Percentiles rank a stretch among this genome's conserved stretches.
Conservation (phyloP, 2,797 vertebrate species). For the Glyptemys insculpta region DNA sequence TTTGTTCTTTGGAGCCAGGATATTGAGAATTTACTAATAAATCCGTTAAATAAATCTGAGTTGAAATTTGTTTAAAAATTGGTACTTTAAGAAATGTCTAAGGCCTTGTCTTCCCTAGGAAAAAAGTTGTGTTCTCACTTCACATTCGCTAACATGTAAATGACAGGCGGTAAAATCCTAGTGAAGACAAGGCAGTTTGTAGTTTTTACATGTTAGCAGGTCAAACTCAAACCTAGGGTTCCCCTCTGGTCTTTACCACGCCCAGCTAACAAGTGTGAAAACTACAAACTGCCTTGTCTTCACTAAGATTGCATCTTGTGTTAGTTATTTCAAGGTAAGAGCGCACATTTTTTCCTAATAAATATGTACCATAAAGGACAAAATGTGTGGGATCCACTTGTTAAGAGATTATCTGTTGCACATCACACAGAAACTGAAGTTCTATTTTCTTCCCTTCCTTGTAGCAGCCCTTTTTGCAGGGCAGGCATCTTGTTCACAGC, state of each 20-base stretch:
- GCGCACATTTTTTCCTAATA: not conserved
- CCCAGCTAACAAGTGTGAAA: not conserved
- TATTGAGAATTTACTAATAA: too few species aligned
- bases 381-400: not conserved
- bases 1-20: too few species aligned
- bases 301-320: not conserved
- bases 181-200: not conserved
- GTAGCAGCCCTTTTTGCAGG: not conserved
- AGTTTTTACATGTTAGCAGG: not conserved
- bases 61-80: not conserved
- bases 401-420: not conserved
- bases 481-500: not conserved
- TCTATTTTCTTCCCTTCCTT: not conserved
- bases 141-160: not conserved
- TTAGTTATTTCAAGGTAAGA: not conserved
- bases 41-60: too few species aligned
- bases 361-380: not conserved
- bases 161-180: not conserved
- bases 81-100: not conserved
- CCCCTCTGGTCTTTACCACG: not conserved
- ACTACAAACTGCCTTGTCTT: not conserved
- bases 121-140: not conserved
- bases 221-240: not conserved
- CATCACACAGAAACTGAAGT: not conserved
- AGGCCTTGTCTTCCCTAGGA: not conserved